Percentiles rank a stretch among this genome's conserved stretches.
These are phyloP conservation scores for Percina caprodes DNA, from an alignment of 2,113 vertebrate genomes.

Conservation along the genomic window DNA sequence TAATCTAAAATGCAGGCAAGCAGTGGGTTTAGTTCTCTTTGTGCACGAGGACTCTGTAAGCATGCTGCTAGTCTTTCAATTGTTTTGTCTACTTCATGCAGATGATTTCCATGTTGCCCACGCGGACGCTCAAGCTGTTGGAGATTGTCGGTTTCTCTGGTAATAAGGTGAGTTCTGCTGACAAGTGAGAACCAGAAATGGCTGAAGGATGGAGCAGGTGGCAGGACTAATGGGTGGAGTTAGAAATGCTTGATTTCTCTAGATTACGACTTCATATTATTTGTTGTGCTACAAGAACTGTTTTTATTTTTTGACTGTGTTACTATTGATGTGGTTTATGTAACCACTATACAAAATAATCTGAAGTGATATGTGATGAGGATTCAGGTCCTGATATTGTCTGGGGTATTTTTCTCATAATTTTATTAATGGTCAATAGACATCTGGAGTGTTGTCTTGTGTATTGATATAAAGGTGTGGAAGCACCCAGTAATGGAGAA, in stretches of 20 bases:
- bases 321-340: background rate
- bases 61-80: background rate
- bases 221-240: background rate
- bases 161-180: slow-evolving; percentile 90
- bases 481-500: no score
- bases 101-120: slow-evolving; percentile 97
- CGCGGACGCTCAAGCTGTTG: slow-evolving; percentile 91
- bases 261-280: background rate
- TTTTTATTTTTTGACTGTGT: background rate
- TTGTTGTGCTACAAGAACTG: background rate
- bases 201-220: background rate
- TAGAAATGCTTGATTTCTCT: background rate
- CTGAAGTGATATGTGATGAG: background rate
- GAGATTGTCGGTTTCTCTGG: slow-evolving; percentile 98
- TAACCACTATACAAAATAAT: background rate
- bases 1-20: background rate
- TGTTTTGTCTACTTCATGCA: slow-evolving; percentile 61
- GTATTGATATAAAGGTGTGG: no score
- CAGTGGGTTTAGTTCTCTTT: background rate
- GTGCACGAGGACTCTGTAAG: background rate
- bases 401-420: background rate
- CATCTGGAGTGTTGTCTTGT: no score
- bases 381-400: background rate
- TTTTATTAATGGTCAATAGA: no score
- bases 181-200: background rate